A percentile compares a stretch with the other conserved stretches of the same genome.
Conservation (phyloP, 1,140 invertebrate genomes). For the Drosophila tsacasi region DNA sequence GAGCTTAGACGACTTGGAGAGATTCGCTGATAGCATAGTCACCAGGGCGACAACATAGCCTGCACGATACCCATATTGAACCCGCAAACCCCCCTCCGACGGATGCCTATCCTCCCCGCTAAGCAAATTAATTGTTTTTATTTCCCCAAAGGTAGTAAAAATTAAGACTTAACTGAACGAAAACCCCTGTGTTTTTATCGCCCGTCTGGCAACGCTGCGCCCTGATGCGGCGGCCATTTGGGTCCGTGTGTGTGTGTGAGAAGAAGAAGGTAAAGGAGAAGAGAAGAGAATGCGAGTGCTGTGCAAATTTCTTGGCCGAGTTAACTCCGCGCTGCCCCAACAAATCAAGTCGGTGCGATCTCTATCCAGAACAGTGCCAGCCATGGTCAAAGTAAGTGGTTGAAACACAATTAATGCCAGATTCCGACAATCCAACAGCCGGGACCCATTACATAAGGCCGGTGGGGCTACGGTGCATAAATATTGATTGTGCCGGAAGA, state of each 20-base stretch:
- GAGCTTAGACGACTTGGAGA: conserved; percentile 86
- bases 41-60: conserved; percentile 24
- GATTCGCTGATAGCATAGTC: conserved; percentile 80
- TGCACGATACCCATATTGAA: background rate
- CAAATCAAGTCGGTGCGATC: conserved; percentile 52
- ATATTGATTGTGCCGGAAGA: conserved; percentile 63
- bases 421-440: background rate
- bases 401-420: background rate
- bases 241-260: conserved; percentile 24
- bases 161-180: conserved; percentile 45
- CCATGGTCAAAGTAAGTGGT: conserved; percentile 74
- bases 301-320: conserved; percentile 73
- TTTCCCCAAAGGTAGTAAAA: conserved; percentile 42
- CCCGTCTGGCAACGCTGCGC: conserved; percentile 51
- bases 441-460: conserved; percentile 57
- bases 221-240: conserved; percentile 38
- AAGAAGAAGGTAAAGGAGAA: conserved; percentile 34
- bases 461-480: conserved; percentile 19
- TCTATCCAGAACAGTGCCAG: conserved; percentile 62
- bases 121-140: conserved; percentile 49
- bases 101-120: conserved; percentile 2
- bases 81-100: conserved; percentile 2
- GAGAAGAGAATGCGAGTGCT: conserved; percentile 65
- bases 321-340: conserved; percentile 59
- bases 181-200: conserved; percentile 6